Conservation (phyloP, 2,113 vertebrate species). For the Orientallactaga bullata region DNA sequence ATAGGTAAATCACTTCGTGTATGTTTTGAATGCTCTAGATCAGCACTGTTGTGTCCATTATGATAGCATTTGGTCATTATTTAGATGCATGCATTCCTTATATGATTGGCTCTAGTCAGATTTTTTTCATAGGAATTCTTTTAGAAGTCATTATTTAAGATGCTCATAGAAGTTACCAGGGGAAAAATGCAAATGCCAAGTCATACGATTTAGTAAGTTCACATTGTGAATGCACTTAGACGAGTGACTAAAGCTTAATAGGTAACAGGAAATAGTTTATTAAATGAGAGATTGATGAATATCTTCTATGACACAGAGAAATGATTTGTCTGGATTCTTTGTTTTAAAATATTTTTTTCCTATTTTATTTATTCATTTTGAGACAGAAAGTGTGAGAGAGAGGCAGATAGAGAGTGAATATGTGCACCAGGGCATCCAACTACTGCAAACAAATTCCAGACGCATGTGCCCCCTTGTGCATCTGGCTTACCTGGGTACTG, state of each 20-base stretch:
- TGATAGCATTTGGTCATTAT: not conserved
- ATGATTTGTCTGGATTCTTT: not conserved
- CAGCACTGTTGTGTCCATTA: not conserved
- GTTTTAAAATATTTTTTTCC: no score
- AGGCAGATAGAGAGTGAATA: no score
- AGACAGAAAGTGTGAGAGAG: no score
- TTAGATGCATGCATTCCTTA: not conserved
- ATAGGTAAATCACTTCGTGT: not conserved
- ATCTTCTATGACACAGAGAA: not conserved
- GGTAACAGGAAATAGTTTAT: not conserved
- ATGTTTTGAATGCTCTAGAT: not conserved
- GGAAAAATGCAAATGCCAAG: slow-evolving; percentile 18
- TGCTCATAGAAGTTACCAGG: not conserved
- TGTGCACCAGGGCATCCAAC: no score
- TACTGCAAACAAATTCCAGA: no score
- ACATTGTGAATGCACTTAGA: not conserved
- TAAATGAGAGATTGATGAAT: not conserved
- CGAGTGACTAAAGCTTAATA: not conserved
- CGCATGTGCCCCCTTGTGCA: no score
- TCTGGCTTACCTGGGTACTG: no score
- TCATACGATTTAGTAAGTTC: slow-evolving; percentile 19
- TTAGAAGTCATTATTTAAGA: slow-evolving; percentile 1
- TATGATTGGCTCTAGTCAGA: slow-evolving; percentile 24
- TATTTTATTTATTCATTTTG: no score
- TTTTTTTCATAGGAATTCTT: not conserved